Percentiles rank a stretch among this genome's conserved stretches.
phyloP scores from a whole-genome alignment of 2,888 invertebrate genomes.

The Ceramica pisi region DNA sequence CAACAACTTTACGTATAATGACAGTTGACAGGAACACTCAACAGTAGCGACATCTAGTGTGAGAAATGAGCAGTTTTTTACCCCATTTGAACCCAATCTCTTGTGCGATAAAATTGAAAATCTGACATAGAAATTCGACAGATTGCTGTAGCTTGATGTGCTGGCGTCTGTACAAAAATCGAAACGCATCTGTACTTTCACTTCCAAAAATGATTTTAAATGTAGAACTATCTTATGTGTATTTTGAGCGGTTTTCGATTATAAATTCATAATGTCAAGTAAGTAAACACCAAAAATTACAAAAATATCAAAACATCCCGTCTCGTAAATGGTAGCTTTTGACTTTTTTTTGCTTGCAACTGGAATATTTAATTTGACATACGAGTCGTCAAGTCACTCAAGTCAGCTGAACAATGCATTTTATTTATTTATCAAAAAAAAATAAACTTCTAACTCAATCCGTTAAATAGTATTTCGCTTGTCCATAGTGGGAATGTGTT shows the following conservation, averaged over 20 bases:
- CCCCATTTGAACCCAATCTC: too few species aligned
- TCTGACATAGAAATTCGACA: too few species aligned
- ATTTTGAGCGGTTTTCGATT: too few species aligned
- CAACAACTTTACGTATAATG: too few species aligned
- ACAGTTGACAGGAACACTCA: too few species aligned
- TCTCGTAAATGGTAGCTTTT: constrained; percentile 30
- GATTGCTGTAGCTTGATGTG: too few species aligned
- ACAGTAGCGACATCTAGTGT: too few species aligned
- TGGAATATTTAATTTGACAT: constrained; percentile 60
- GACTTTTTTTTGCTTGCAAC: constrained; percentile 1
- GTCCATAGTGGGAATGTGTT: constrained; percentile 32
- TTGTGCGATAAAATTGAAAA: too few species aligned
- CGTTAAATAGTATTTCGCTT: constrained; percentile 25
- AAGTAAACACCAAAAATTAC: not conserved
- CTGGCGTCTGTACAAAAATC: too few species aligned
- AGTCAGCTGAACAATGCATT: constrained; percentile 78
- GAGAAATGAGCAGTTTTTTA: too few species aligned
- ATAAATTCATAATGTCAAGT: not conserved
- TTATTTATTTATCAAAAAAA: constrained; percentile 72
- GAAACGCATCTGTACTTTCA: too few species aligned
- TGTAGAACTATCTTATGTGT: too few species aligned
- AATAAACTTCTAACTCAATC: constrained; percentile 34
- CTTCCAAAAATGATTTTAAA: not conserved
- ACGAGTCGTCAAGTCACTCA: constrained; percentile 63
- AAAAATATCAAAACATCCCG: not conserved